Percentiles rank a stretch among this genome's conserved stretches.
These are phyloP conservation scores for Opisthocomus hoazin DNA, from an alignment of 2,113 vertebrate species.

Conservation along the genomic window DNA sequence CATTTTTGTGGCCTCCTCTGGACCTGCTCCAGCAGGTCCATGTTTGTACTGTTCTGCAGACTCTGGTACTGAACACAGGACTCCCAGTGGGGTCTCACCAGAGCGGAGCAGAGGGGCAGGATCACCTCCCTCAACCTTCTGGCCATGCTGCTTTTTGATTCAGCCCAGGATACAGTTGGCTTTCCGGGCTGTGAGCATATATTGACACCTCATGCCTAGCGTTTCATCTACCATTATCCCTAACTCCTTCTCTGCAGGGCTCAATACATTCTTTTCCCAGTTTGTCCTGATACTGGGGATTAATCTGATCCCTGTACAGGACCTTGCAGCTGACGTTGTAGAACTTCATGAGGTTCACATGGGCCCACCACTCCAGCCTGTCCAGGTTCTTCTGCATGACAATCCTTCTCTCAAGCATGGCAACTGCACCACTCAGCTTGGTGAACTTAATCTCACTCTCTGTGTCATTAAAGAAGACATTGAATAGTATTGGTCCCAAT, in stretches of 20 bases:
- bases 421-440: not conserved
- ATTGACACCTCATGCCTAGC: not conserved
- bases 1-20: not conserved
- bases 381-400: not conserved
- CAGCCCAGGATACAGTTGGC: not conserved
- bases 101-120: too few species aligned
- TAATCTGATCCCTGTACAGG: too few species aligned
- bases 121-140: not conserved
- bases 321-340: not conserved
- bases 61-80: too few species aligned
- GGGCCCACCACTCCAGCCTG: not conserved
- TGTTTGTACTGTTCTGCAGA: not conserved
- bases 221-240: not conserved
- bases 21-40: not conserved
- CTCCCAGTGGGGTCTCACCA: fast-evolving
- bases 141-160: not conserved
- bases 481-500: not conserved
- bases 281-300: too few species aligned
- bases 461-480: not conserved
- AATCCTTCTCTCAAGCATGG: not conserved
- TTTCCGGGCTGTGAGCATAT: not conserved
- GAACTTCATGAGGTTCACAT: not conserved
- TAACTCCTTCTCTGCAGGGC: not conserved
- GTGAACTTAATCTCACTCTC: not conserved
- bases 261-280: not conserved